These are phyloP conservation scores for Gastrophryne carolinensis DNA, from an alignment of 2,797 vertebrate species.

Conservation along the genomic window DNA sequence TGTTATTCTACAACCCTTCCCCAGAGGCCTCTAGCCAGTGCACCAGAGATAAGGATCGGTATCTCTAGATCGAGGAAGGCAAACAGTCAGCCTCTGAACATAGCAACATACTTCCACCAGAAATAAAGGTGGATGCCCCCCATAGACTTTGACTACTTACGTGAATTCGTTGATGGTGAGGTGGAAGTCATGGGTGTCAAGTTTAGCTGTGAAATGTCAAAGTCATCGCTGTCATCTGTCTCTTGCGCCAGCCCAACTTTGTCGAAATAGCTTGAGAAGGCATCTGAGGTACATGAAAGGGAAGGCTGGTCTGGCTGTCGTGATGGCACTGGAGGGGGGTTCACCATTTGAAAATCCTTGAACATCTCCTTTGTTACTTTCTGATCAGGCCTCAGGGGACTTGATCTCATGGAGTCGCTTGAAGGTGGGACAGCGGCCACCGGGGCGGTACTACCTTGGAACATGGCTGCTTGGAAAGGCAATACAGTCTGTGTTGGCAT, in stretches of 20 bases:
- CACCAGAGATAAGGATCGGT: too few relatives aligned
- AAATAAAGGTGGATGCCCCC: too few relatives aligned
- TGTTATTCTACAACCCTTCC: too few relatives aligned
- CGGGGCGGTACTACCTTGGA: conserved; percentile 88
- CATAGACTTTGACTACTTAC: too few relatives aligned
- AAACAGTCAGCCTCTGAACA: too few relatives aligned
- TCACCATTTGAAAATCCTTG: conserved; percentile 95
- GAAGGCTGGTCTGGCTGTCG: conserved; percentile 87
- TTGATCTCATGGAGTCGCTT: conserved; percentile 84
- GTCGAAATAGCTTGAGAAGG: conserved; percentile 95
- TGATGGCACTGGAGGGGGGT: conserved; percentile 87
- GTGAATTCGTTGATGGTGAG: conserved; percentile 95
- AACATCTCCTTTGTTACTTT: conserved; percentile 90
- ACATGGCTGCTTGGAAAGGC: conserved; percentile 94
- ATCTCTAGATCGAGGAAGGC: too few relatives aligned
- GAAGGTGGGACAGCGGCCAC: conserved; percentile 80
- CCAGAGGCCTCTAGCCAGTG: too few relatives aligned
- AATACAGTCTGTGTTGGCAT: conserved; percentile 95
- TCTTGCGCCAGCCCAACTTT: conserved; percentile 96
- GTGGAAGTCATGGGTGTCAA: conserved; percentile 98
- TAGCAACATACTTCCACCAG: too few relatives aligned
- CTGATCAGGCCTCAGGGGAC: conserved; percentile 83
- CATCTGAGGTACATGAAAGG: conserved; percentile 90
- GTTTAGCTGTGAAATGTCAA: conserved; percentile 98
- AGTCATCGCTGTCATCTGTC: conserved; percentile 96